Percentiles rank a stretch among this genome's conserved stretches.
Conservation (phyloP, 2,888 invertebrate species). For the Pimpla rufipes region DNA sequence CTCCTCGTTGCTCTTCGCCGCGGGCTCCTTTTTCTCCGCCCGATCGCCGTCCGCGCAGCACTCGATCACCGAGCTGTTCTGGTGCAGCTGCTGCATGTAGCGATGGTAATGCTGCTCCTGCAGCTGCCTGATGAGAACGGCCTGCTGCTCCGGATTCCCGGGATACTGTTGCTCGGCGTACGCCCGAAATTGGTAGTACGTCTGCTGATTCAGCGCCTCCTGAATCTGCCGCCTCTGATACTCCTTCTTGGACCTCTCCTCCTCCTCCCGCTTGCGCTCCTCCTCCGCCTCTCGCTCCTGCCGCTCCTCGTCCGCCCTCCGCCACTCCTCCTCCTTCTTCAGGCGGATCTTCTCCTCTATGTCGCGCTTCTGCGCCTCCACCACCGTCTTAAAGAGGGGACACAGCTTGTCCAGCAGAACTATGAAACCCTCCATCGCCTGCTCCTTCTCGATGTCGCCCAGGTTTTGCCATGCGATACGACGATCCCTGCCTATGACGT, state of each 20-base stretch:
- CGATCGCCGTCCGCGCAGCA: constrained; percentile 69
- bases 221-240: constrained; percentile 93
- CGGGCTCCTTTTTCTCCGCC: constrained; percentile 71
- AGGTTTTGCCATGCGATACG: constrained; percentile 97
- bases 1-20: constrained; percentile 79
- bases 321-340: constrained; percentile 88
- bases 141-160: constrained; percentile 95
- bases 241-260: constrained; percentile 89
- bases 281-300: constrained; percentile 86
- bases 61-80: constrained; percentile 82
- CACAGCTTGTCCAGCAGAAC: constrained; percentile 94
- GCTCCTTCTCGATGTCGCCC: constrained; percentile 93
- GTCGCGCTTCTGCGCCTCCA: constrained; percentile 96
- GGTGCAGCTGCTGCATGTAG: constrained; percentile 97
- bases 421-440: constrained; percentile 97
- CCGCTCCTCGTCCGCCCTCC: constrained; percentile 87
- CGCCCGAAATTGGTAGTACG: constrained; percentile 94
- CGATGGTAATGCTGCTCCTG: constrained; percentile 99
- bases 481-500: constrained; percentile 97
- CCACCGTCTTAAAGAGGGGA: constrained; percentile 95
- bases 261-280: constrained; percentile 86
- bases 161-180: constrained; percentile 98
- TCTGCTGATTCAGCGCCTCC: constrained; percentile 98
- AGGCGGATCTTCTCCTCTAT: constrained; percentile 91
- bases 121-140: constrained; percentile 95